phyloP scores from a whole-genome alignment of 2,797 vertebrate species.

The Denticeps clupeoides region DNA sequence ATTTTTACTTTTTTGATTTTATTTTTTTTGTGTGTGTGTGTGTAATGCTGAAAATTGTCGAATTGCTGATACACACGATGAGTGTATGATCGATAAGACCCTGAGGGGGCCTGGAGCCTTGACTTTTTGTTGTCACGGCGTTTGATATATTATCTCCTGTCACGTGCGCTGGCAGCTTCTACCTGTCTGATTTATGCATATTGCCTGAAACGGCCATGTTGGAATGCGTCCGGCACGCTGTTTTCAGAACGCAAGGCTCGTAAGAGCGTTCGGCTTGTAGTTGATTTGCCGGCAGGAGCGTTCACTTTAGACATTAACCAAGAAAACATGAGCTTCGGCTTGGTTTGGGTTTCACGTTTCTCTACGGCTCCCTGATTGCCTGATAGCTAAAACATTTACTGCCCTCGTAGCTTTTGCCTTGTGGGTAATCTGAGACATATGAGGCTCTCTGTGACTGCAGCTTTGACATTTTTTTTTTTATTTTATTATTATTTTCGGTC shows the following conservation, averaged over 20 bases:
- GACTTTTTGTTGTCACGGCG: neutral
- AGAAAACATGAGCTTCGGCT: constrained; percentile 21
- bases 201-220: neutral
- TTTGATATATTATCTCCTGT: neutral
- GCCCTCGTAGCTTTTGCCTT: constrained; percentile 45
- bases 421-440: constrained; percentile 66
- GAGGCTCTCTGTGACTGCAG: constrained; percentile 46
- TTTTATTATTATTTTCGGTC: constrained; percentile 60
- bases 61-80: neutral
- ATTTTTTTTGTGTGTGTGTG: neutral
- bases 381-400: constrained; percentile 59
- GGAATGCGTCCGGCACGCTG: neutral
- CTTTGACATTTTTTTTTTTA: constrained; percentile 61
- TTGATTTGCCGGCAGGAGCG: neutral
- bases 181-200: neutral
- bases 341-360: constrained; percentile 63
- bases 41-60: neutral
- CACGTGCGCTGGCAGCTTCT: neutral
- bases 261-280: too few species aligned
- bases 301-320: constrained; percentile 5
- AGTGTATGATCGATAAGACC: neutral
- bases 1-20: neutral
- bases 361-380: constrained; percentile 54
- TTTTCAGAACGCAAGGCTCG: neutral
- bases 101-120: neutral